Evolutionary conservation across 2,888 invertebrate genomes (phyloP).

Genomic region (Phengaris alcon): DNA sequence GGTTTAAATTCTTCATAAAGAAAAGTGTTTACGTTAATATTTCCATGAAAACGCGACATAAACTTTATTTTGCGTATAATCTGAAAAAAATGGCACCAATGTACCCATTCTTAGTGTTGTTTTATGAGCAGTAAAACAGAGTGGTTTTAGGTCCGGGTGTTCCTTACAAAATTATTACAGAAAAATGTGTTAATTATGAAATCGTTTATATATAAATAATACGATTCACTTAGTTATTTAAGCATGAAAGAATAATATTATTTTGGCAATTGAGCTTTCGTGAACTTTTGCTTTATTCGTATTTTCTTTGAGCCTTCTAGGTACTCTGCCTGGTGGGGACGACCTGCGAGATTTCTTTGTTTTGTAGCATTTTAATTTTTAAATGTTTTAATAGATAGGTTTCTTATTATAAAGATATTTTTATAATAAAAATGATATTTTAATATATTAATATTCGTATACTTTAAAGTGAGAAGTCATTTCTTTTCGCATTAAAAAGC

Average conservation of each 20-base stretch:
- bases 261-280: background rate
- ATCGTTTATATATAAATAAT: background rate
- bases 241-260: background rate
- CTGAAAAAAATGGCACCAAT: background rate
- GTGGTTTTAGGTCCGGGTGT: background rate
- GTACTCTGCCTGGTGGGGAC: too few relatives aligned
- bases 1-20: background rate
- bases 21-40: background rate
- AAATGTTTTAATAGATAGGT: too few relatives aligned
- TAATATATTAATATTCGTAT: background rate
- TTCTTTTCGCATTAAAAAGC: background rate
- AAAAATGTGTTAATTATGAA: background rate
- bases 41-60: background rate
- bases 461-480: background rate
- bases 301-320: too few relatives aligned
- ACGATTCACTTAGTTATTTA: background rate
- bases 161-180: background rate
- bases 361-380: too few relatives aligned
- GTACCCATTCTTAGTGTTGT: background rate
- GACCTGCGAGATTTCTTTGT: too few relatives aligned
- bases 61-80: background rate
- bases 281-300: too few relatives aligned
- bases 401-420: too few relatives aligned
- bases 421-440: too few relatives aligned
- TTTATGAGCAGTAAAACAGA: constrained; percentile 9